Conservation (phyloP, 30 jellyfish, hydroid and myxozoan species). For the Aurelia sp. region DNA sequence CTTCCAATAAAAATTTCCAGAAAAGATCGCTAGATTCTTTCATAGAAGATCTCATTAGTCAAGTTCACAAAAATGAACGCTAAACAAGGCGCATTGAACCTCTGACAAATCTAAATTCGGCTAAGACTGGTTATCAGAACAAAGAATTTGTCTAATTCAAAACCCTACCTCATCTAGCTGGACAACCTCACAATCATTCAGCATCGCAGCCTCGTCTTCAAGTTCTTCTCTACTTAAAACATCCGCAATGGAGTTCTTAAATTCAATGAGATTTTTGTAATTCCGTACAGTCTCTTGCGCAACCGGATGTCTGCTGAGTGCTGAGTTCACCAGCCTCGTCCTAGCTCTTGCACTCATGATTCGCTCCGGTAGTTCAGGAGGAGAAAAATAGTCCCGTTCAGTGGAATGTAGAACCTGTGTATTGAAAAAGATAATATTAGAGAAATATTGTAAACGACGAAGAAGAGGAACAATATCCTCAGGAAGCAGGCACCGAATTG, state of each 20-base stretch:
- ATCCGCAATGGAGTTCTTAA: slow-evolving; percentile 43
- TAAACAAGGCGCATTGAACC: no score
- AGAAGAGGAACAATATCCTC: no score
- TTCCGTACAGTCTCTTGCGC: slow-evolving; percentile 27
- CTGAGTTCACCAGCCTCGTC: slow-evolving; percentile 59
- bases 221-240: slow-evolving; percentile 41
- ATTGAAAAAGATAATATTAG: not conserved
- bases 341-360: slow-evolving; percentile 72
- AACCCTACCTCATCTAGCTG: slow-evolving; percentile 45
- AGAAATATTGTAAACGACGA: no score
- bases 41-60: no score
- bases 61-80: no score
- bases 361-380: slow-evolving; percentile 31
- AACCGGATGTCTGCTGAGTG: slow-evolving; percentile 61
- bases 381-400: slow-evolving; percentile 26
- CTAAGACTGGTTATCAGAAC: no score
- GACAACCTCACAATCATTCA: slow-evolving; percentile 67
- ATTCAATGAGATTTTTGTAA: slow-evolving; percentile 28
- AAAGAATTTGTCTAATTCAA: not conserved
- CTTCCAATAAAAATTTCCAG: no score
- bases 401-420: slow-evolving; percentile 29
- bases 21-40: no score
- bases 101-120: no score
- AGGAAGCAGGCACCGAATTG: no score
- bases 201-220: slow-evolving; percentile 50